Base-by-base conservation (phyloP, 2,113 vertebrate genomes). In the Anguilla rostrata region DNA sequence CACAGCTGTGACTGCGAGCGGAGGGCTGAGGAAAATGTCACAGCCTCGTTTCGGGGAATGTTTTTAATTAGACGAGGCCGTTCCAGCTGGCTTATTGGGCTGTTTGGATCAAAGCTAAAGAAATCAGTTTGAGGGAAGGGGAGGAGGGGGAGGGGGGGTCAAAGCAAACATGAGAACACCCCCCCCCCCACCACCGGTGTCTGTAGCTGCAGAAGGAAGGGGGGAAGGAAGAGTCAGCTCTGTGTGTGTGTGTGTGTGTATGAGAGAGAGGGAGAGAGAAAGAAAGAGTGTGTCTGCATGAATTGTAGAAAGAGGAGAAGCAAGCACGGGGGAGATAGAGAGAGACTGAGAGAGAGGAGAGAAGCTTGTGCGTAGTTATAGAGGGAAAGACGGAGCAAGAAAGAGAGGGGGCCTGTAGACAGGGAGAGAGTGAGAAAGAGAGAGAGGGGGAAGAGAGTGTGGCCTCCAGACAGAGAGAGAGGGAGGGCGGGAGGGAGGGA, bases 401-500 rank as follows among this genome's bases (percentile, higher is more conserved):
- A 39, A 53, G n/a, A 34, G 20, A 8, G 53, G 40, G 40, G 20
- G 60, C 60, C 60, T 22, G 60, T 11, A 41, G 14, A 81, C 26
- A 41, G 20, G 22, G 9, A 39, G 46, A 57, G 9, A 57, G 39
- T n/a, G 41, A 39, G 49, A 83, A 39, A 16, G 79, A 43, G 53
- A 20, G 84, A 40, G 75, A 79, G 84, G n/a, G 84, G 75, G 12
- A 56, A 63, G 84, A 40, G 53, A 40, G 56, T 18, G 83, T 29
- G 83, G 22, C 39, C 39, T 40, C 16, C 39, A 66, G 53, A 84
- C 49, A 39, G 79, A 82, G 56, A 66, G 43, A 79, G 85, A 63
- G 79, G 81, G 39, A 41, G 39, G 3, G 79, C 3, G 16, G 39
- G 60, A 56, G 81, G 63, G 57, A 29, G 79, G 82, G 12, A 16